Base-by-base conservation (phyloP, 2,888 invertebrate species). In the Gastracanthus pulcherrimus region DNA sequence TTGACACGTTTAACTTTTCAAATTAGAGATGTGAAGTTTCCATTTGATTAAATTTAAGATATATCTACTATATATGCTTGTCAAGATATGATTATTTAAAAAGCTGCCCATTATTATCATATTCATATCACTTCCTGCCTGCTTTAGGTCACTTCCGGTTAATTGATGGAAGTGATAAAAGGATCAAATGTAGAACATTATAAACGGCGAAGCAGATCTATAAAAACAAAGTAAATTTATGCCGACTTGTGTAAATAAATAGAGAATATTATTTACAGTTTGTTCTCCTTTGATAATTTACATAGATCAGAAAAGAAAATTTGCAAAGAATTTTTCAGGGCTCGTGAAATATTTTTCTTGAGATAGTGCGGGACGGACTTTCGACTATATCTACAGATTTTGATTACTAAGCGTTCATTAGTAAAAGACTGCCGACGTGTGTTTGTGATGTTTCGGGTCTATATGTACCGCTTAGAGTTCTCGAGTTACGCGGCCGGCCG, bases 381-480 rank as follows among this genome's bases (percentile, higher is more conserved):
- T 60, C 1, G 3, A 62, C 7, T 41, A 19, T 38, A 19, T 41
- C 31, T 23, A 62, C 62, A 64, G 64, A 38, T 41, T 38, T 64
- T 7, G 36, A 78, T 64, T 29, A 55, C 71, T 72, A 72, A 38
- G 55, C 41, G 29, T 74, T 72, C 74, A 80, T 80, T 80, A 80
- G 72, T 31, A 70, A 36, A 67, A 41, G 34, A 11, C 7, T 13
- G 16, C 19, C 11, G 60, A 23, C 13, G n/a, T 26, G 31, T 62
- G 62, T 62, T 62, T 36, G 62, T 62, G 62, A 34, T 62, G 62
- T 34, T 62, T 34, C 19, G 62, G 62, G 34, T 16, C 34, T 34
- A 11, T 9, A 34, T n/a, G 55, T 55, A 26, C 38, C 64, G 64
- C 31, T 23, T 29, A 36, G 38, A 23, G 41, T 41, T 41, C 66